Conservation (phyloP, 2,797 vertebrate species). For the Gymnocypris eckloni region DNA sequence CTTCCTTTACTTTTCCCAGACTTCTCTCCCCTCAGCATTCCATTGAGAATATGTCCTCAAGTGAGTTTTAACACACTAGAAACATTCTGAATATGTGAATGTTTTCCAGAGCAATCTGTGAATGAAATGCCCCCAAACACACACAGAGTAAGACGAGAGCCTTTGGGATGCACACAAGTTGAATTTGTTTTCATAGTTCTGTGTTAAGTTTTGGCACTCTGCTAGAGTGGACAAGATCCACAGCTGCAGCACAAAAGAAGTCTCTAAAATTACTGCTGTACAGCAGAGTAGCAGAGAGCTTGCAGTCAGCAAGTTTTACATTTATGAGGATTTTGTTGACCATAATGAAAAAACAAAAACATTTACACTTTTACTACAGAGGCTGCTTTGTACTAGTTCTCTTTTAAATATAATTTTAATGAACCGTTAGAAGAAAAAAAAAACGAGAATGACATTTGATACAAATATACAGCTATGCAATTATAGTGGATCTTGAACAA, state of each 20-base stretch:
- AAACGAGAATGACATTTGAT: background rate
- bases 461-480: background rate
- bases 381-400: background rate
- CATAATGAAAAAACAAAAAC: background rate
- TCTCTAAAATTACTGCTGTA: background rate
- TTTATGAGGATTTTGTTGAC: background rate
- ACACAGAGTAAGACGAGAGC: conserved; percentile 43
- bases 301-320: background rate
- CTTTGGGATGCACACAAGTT: conserved; percentile 46
- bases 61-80: conserved; percentile 62
- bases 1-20: conserved; percentile 55
- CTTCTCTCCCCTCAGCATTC: conserved; percentile 69
- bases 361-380: background rate
- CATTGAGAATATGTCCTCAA: conserved; percentile 65
- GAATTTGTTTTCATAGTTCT: conserved; percentile 49
- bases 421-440: no score
- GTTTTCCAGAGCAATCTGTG: conserved; percentile 50
- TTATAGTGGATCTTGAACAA: background rate
- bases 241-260: conserved; percentile 21
- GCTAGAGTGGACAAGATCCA: conserved; percentile 8
- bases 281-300: conserved; percentile 44
- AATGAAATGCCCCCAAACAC: conserved; percentile 25
- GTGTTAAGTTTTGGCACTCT: conserved; percentile 49
- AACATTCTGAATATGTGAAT: conserved; percentile 38
- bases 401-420: background rate